Evolutionary conservation across 2,797 vertebrate genomes (phyloP), one percentile per base, ranked within the genome.

Genomic region (Pterois miles): DNA sequence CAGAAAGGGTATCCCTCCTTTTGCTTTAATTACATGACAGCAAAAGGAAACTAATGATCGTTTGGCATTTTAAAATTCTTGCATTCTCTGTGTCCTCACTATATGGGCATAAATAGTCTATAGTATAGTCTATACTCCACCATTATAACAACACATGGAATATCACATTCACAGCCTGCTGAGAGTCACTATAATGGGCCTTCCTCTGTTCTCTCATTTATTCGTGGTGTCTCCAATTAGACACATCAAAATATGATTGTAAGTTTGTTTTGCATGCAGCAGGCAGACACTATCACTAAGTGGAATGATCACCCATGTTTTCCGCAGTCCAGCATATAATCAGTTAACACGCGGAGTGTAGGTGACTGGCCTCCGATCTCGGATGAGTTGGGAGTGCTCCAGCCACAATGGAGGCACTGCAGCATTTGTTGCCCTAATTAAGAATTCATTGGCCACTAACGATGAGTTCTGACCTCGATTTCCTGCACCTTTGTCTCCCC

Each of bases 361-460:
- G 86, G 83, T 85, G 90, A 81, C 82, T 82, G 80, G 77, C 81
- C 89, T 83, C 66, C 43, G 46, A 82, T 87, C 83, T 85, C 73
- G 52, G 71, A 50, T 81, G 82, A 78, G 92, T 79, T 87, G 92
- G 86, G 84, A 82, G 64, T 3, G 59, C 65, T 91, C 88, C 86
- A 92, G 84, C 79, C 88, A 74, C 80, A 75, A 80, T 88, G 67
- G 80, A 84, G 88, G 88, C 90, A 86, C 83, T 91, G 91, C 91
- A 89, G 90, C 92, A 94, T 94, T 94, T 92, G 92, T 92, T 94
- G 90, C 78, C 91, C 93, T 94, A 94, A 94, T 95, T 94, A 95
- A 93, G 88, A 94, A 95, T 94, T 94, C 91, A 95, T 91, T 92
- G 90, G 86, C 88, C 86, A 89, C 92, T 94, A 94, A 95, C 73